phyloP scores from a whole-genome alignment of 2,797 vertebrate species.

The Novumbra hubbsi region DNA sequence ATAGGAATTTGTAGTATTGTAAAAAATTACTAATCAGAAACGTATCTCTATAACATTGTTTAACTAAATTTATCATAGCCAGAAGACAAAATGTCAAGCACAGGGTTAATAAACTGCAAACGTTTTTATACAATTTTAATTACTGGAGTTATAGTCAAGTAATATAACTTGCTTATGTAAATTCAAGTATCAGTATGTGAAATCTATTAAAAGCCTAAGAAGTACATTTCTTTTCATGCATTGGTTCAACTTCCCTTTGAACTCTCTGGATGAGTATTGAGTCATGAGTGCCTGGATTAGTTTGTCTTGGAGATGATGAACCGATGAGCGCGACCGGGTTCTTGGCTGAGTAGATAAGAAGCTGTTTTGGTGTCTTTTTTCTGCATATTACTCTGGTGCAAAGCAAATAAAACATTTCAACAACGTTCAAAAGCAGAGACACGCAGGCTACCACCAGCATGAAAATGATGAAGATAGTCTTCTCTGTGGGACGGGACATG shows the following conservation, averaged over 20 bases:
- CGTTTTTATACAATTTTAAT: no score
- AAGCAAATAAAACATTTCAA: slow-evolving; percentile 77
- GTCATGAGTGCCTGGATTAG: neutral
- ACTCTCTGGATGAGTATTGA: neutral
- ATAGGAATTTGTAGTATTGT: no score
- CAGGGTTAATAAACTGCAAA: no score
- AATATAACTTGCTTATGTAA: neutral
- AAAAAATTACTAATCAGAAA: no score
- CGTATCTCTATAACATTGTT: no score
- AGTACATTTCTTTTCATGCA: neutral
- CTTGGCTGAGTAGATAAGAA: neutral
- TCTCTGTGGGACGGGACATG: slow-evolving; percentile 88
- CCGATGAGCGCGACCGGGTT: neutral
- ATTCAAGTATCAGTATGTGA: neutral
- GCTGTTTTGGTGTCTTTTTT: neutral
- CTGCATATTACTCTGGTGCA: slow-evolving; percentile 30
- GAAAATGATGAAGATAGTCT: slow-evolving; percentile 88
- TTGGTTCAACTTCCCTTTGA: neutral
- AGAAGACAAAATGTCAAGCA: no score
- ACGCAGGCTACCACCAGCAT: slow-evolving; percentile 85
- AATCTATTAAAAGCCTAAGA: neutral
- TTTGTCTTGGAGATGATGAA: neutral
- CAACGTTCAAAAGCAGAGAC: slow-evolving; percentile 82
- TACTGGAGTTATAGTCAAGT: no score
- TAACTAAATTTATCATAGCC: no score